Evolutionary conservation across 2,888 invertebrate genomes (phyloP), one percentile per base, ranked within the genome.

Genomic region (Apamea epomidion): DNA sequence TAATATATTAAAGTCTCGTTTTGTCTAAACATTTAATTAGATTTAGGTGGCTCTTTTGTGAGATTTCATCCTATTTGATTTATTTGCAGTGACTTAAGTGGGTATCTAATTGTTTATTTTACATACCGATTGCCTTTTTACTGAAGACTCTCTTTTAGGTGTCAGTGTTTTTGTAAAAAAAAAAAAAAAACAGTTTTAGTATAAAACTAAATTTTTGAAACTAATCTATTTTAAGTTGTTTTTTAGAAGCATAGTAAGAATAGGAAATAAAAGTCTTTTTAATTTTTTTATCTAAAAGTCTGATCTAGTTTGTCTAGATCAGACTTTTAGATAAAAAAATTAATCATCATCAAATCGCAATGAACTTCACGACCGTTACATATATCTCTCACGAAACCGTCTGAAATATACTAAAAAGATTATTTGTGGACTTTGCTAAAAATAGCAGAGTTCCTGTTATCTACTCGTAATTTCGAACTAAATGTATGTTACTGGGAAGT

Each of bases 351-450:
- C n/a, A 14, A 14, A 12, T 14, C 48, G 6, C 51, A 45, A 51
- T 54, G 1, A 81, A 60, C 14, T 60, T 80, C 18, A 48, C 14
- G 37, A 67, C 5, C 60, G 16, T 8, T 16, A 29, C 2, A 62
- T 10, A 62, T 10, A 18, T 10, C 25, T 51, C 16, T 51, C 14
- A 78, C 25, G 18, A 51, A 77, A 51, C 48, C 7, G 21, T 71
- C 29, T 18, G 6, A 51, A 51, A 54, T n/a, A 54, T 32, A 8
- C 14, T 7, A 21, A 8, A 18, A 10, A 25, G 5, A 45, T 6
- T 78, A 42, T 65, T 54, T 78, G 78, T 14, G 10, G 32, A 42
- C 51, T 54, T n/a, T 42, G 18, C n/a, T 25, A 64, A 64, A 64
- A 42, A 42, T 54, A 54, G 29, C 78, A 29, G 18, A 18, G 14